Evolutionary conservation across 2,113 vertebrate genomes (phyloP), one percentile per base, ranked within the genome.

Genomic region (Arenaria interpres): DNA sequence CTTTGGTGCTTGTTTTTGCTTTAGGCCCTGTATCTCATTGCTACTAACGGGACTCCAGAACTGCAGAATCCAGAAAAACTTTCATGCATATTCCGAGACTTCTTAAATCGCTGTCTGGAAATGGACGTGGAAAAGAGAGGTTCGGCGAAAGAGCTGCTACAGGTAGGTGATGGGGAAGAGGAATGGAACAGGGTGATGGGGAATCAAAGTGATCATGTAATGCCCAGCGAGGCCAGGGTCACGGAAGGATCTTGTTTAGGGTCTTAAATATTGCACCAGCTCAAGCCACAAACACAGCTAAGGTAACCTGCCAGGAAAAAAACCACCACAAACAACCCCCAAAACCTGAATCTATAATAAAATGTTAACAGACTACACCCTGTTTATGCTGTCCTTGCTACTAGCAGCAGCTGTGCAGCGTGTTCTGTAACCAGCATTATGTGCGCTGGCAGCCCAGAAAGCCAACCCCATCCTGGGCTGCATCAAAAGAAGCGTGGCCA

Each of bases 71-170:
- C 99, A 0, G 99, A 99, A 97, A 99, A 99, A 79, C 98, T 99
- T 75, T 99, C 99, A 0, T 72, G 97, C 12, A 98, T 98, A 64
- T 99, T 99, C 97, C 97, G 99, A 97, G 99, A 99, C 97, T 99
- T 99, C 96, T 97, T 99, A 85, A 99, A 99, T 92, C 98, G 98
- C 90, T 99, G 99, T 96, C 98, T 99, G 75, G 99, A 99, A 97
- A 99, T 99, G 99, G 99, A 99, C 0, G 99, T 99, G 96, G 99
- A 99, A 86, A 99, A 99, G 97, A 99, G 99, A 94, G 99, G 99
- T 4, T 99, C 99, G 1, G 99, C 99, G 9, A 99, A 99, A 96
- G 99, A 99, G 57, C 98, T 99, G 5, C 98, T 99, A 13, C 99
- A 99, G 99, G 99, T 99, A 88, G 91, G 63, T 46, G 33, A 17